phyloP scores from a whole-genome alignment of 1,140 invertebrate genomes.

The Cydia fagiglandana region DNA sequence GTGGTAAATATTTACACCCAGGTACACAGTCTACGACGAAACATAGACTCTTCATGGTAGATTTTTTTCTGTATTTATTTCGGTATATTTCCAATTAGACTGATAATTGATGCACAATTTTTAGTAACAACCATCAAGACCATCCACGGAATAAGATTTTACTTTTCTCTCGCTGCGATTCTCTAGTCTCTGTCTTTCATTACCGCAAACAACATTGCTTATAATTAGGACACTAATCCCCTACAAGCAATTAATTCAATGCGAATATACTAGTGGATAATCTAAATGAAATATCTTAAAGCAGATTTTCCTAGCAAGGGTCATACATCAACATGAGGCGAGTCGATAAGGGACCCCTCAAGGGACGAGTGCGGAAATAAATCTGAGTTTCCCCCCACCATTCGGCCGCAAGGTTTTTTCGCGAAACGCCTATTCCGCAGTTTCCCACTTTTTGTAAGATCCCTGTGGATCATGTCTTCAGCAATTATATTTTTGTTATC shows the following conservation, averaged over 20 bases:
- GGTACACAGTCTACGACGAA: no score
- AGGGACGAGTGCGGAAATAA: conserved; percentile 38
- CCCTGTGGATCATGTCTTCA: neutral
- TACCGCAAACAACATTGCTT: neutral
- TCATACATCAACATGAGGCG: conserved; percentile 37
- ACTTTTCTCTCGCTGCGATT: neutral
- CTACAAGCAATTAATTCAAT: conserved; percentile 34
- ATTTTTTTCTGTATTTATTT: no score
- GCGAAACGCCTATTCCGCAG: conserved; percentile 19
- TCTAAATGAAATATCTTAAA: conserved; percentile 40
- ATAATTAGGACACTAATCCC: neutral
- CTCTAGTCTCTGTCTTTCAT: neutral
- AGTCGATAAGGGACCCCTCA: conserved; percentile 36
- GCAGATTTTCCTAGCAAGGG: conserved; percentile 36
- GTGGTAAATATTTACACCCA: no score
- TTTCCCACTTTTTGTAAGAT: conserved; percentile 7
- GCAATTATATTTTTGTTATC: neutral
- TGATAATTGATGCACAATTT: no score
- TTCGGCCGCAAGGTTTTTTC: conserved; percentile 25
- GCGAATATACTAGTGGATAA: conserved; percentile 28
- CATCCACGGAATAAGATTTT: no score
- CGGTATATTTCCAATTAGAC: no score
- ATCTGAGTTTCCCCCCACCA: conserved; percentile 23
- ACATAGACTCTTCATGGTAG: no score
- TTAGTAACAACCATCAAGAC: no score